These are phyloP conservation scores for Pelosia muscerda DNA, from an alignment of 2,888 invertebrate species.

Conservation along the genomic window DNA sequence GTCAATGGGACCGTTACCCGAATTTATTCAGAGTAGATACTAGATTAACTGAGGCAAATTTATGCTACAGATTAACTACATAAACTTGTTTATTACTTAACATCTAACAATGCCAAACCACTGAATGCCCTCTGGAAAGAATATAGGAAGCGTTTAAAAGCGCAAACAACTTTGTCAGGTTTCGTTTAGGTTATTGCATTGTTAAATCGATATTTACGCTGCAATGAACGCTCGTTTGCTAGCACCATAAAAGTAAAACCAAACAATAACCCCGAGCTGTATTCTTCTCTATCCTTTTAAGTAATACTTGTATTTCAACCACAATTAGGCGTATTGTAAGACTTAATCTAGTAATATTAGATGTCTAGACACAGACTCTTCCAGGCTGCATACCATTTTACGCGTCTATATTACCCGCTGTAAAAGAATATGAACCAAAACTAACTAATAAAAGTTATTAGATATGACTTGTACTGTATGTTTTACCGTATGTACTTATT, in stretches of 20 bases:
- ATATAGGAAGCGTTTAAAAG: constrained; percentile 60
- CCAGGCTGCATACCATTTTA: constrained; percentile 25
- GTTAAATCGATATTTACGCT: constrained; percentile 70
- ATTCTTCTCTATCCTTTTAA: constrained; percentile 50
- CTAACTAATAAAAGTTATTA: not conserved
- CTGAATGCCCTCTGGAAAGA: constrained; percentile 37
- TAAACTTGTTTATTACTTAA: constrained; percentile 35
- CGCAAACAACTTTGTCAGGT: constrained; percentile 71
- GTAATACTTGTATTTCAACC: constrained; percentile 42
- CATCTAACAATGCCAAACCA: constrained; percentile 9
- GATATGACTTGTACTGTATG: not conserved
- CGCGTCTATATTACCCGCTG: constrained; percentile 22
- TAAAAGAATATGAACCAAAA: constrained; percentile 23
- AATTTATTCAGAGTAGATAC: constrained; percentile 70
- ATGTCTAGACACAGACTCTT: constrained; percentile 41
- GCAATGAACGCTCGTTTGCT: constrained; percentile 78
- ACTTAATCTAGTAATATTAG: constrained; percentile 62
- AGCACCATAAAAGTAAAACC: constrained; percentile 75
- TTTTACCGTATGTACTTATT: not conserved
- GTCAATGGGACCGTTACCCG: constrained; percentile 70
- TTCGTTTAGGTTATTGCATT: constrained; percentile 72
- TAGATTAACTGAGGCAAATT: constrained; percentile 44
- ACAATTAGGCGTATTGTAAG: constrained; percentile 63
- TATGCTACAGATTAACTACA: constrained; percentile 47
- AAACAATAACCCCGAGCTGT: constrained; percentile 66